Base-by-base conservation (phyloP, 2,797 vertebrate genomes). In the Enteromius fasciolatus region DNA sequence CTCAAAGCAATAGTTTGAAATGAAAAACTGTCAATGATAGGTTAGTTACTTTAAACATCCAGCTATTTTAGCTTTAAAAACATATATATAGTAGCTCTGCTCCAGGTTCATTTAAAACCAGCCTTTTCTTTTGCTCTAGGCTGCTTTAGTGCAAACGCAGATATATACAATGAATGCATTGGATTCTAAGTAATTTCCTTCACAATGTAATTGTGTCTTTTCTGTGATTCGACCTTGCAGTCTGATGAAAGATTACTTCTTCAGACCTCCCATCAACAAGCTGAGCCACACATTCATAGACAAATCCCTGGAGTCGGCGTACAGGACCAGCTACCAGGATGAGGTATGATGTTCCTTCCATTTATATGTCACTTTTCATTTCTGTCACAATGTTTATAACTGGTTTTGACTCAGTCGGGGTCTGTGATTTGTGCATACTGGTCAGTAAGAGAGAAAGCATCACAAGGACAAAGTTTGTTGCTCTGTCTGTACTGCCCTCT, bases 181-280 rank as follows among this genome's bases (percentile, higher is more conserved):
- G 7, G 68, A 70, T 28, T 61, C 11, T 28, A 5, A 63, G 25
- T 70, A n/a, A 25, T 57, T 17, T n/a, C 33, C n/a, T 61, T 17
- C 23, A 2, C 36, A 61, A 28, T 14, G 4, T 46, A 44, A 61
- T 64, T 18, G 31, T 52, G 73, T 36, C 36, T 59, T 17, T 52
- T 80, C 46, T 78, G 74, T 66, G 54, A 4, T 64, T 39, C 6
- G 18, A 11, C 36, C 44, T 52, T 5, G 6, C 83, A 98, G 97
- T 92, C 93, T 98, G 91, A 99, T 99, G 98, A 98, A 99, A 89
- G 96, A 99, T 89, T 97, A 98, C 91, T 99, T 99, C 93, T 99
- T 97, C 92, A 99, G 98, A 86, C 97, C 98, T 0, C 98, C 98
- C 23, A 99, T 99, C 89, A 98, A 96, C 92, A 97, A 96, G 89